These are phyloP conservation scores for Drosophila varians DNA, from an alignment of 1,140 invertebrate genomes.

Conservation along the genomic window DNA sequence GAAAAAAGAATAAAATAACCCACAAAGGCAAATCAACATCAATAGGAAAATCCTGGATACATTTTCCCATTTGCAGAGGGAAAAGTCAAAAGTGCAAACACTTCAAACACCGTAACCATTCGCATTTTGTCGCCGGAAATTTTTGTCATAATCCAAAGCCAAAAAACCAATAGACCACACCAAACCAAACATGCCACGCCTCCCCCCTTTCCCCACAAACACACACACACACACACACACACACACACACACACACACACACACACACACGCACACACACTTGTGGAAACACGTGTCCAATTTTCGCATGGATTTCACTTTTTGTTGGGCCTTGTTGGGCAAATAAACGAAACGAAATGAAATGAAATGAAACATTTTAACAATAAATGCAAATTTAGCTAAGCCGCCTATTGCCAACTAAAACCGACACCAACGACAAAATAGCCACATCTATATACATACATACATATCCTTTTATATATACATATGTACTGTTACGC, in stretches of 20 bases:
- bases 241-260: conserved; percentile 6
- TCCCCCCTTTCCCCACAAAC: too few relatives aligned
- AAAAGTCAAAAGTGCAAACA: conserved; percentile 46
- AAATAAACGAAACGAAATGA: conserved; percentile 74
- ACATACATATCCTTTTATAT: background rate
- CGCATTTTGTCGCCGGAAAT: conserved; percentile 25
- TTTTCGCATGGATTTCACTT: conserved; percentile 55
- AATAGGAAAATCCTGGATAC: conserved; percentile 10
- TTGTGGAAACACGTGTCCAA: conserved; percentile 51
- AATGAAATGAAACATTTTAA: conserved; percentile 81
- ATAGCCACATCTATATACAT: conserved; percentile 43
- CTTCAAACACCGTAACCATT: background rate
- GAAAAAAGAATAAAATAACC: background rate
- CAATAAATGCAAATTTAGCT: conserved; percentile 81
- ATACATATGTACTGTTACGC: background rate
- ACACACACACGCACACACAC: conserved; percentile 3
- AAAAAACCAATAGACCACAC: conserved; percentile 76
- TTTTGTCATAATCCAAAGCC: conserved; percentile 77
- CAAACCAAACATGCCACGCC: conserved; percentile 2
- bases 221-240: conserved; percentile 10
- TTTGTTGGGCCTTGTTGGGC: conserved; percentile 26
- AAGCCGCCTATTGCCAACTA: conserved; percentile 69
- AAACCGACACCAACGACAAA: conserved; percentile 52
- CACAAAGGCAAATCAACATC: conserved; percentile 22
- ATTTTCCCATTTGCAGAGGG: conserved; percentile 1